Percentiles rank a stretch among this genome's conserved stretches.
Conservation (phyloP, 2,888 invertebrate genomes). For the Cetonia aurata region DNA sequence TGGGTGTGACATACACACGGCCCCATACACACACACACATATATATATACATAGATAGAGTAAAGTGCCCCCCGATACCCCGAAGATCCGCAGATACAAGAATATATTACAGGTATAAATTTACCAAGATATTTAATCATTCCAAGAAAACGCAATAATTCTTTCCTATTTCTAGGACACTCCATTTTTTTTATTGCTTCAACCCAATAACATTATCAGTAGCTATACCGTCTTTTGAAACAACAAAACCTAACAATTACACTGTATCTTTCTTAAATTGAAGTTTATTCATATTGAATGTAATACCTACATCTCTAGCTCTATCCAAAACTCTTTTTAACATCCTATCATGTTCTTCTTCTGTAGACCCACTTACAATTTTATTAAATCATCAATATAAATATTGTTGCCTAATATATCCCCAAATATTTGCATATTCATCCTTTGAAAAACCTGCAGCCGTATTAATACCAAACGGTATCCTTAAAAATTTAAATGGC, state of each 20-base stretch:
- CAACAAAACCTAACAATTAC: not conserved
- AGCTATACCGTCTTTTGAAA: conserved; percentile 4
- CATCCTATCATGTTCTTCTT: not conserved
- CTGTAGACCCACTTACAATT: not conserved
- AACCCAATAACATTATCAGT: not conserved
- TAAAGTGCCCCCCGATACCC: too few species aligned
- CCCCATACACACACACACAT: too few species aligned
- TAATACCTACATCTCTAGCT: conserved; percentile 8
- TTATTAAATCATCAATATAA: not conserved
- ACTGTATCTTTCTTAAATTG: too few species aligned
- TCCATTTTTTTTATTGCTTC: conserved; percentile 33
- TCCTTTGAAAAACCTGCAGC: not conserved
- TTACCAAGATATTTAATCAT: conserved; percentile 48
- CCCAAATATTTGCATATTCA: conserved; percentile 5
- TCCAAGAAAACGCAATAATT: conserved; percentile 48
- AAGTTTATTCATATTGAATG: not conserved
- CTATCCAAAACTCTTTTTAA: not conserved
- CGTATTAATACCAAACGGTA: not conserved
- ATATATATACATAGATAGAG: too few species aligned
- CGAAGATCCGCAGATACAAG: too few species aligned
- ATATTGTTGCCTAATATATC: not conserved
- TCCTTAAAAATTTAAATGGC: conserved; percentile 5
- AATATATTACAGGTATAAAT: too few species aligned
- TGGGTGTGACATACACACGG: too few species aligned
- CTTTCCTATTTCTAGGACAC: conserved; percentile 46